Conservation (phyloP, 2,888 invertebrate genomes). For the Chrysolina americana region DNA sequence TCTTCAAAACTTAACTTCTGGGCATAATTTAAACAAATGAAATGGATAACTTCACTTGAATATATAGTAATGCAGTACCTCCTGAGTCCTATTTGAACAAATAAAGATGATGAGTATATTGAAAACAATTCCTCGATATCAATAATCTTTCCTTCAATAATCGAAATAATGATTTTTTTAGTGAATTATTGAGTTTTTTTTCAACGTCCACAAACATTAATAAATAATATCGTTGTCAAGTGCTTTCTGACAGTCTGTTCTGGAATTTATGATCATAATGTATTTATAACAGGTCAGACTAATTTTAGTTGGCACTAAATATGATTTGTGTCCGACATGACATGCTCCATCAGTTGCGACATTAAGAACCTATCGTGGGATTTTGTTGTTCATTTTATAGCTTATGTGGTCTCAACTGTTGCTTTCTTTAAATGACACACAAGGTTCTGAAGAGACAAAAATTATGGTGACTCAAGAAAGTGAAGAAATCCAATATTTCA, state of each 20-base stretch:
- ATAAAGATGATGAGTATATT: too few species aligned
- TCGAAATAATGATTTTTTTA: background rate
- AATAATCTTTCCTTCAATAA: background rate
- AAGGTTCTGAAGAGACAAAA: background rate
- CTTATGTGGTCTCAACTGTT: background rate
- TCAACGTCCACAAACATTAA: background rate
- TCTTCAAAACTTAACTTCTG: too few species aligned
- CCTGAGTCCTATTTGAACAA: too few species aligned
- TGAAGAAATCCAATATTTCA: too few species aligned
- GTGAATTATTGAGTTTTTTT: background rate
- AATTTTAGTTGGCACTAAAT: conserved; percentile 24
- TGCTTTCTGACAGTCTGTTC: background rate
- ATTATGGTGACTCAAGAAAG: too few species aligned
- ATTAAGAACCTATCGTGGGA: conserved; percentile 18
- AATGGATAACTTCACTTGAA: too few species aligned
- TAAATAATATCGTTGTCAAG: conserved; percentile 23
- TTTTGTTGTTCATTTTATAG: conserved; percentile 17
- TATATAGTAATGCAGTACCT: too few species aligned
- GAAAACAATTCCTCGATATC: background rate
- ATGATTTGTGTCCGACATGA: conserved; percentile 29
- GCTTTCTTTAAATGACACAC: background rate
- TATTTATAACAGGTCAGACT: conserved; percentile 21
- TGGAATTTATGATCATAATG: conserved; percentile 4
- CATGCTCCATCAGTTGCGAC: conserved; percentile 23
- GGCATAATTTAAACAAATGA: too few species aligned